These are phyloP conservation scores for Lamellibrachia luymesi DNA, from an alignment of 1,140 invertebrate genomes.

Conservation along the genomic window DNA sequence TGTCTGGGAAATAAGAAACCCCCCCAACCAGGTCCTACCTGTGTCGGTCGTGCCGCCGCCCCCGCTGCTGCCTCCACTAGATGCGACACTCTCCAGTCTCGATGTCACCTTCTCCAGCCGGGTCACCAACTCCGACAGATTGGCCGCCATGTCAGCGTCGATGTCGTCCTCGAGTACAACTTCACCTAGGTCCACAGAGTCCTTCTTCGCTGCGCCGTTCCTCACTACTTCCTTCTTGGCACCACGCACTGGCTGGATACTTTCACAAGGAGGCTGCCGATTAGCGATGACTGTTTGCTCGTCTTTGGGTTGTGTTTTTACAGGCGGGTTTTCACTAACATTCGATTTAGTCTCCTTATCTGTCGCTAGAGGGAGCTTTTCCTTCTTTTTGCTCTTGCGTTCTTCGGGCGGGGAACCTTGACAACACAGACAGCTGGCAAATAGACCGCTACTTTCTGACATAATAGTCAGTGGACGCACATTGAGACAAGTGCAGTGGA, in stretches of 20 bases:
- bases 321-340: neutral
- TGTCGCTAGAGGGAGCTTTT: neutral
- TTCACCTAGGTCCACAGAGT: neutral
- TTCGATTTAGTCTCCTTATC: neutral
- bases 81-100: constrained; percentile 64
- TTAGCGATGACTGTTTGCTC: neutral
- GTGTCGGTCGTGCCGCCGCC: constrained; percentile 9
- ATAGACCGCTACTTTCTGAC: neutral
- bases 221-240: neutral
- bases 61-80: constrained; percentile 16
- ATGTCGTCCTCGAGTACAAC: neutral
- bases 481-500: neutral
- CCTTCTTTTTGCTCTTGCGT: neutral
- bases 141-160: constrained; percentile 52
- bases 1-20: too few species aligned
- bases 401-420: neutral
- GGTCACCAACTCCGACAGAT: constrained; percentile 70
- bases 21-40: neutral
- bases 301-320: neutral
- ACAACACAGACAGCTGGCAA: neutral
- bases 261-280: neutral
- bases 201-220: neutral
- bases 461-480: neutral
- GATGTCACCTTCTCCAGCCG: constrained; percentile 74
- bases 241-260: too few species aligned